Conservation (phyloP, 2,888 invertebrate species). For the Drosophila austrosaltans region DNA sequence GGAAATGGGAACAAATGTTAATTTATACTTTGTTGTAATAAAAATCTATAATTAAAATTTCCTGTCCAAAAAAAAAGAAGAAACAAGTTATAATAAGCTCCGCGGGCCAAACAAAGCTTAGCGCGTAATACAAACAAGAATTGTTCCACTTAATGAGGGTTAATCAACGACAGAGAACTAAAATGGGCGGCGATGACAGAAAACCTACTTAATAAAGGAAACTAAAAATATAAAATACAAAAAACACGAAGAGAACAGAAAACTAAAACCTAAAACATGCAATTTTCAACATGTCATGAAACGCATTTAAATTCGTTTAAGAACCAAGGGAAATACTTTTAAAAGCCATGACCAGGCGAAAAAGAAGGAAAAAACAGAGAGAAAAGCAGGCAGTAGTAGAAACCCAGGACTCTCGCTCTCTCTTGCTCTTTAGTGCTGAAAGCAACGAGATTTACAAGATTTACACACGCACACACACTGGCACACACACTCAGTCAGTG, state of each 20-base stretch:
- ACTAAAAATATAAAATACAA: constrained; percentile 39
- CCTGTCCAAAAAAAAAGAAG: background rate
- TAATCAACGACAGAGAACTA: constrained; percentile 36
- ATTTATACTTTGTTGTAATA: constrained; percentile 6
- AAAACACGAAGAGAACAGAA: constrained; percentile 12
- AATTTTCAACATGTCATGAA: constrained; percentile 68
- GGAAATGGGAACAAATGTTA: constrained; percentile 7
- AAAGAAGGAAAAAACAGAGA: constrained; percentile 6
- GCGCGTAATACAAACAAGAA: constrained; percentile 49
- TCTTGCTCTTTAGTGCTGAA: constrained; percentile 54
- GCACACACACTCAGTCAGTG: constrained; percentile 15
- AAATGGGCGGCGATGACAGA: constrained; percentile 42
- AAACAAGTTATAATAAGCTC: constrained; percentile 37
- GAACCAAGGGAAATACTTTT: constrained; percentile 61
- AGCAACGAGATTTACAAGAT: constrained; percentile 74
- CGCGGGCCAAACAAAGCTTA: constrained; percentile 29
- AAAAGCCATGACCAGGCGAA: constrained; percentile 65
- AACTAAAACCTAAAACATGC: constrained; percentile 63
- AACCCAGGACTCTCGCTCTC: constrained; percentile 8
- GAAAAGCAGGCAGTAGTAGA: background rate
- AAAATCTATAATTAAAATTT: constrained; percentile 12
- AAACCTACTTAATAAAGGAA: constrained; percentile 64
- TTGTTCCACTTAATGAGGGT: constrained; percentile 54
- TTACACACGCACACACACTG: constrained; percentile 63
- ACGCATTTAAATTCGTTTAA: constrained; percentile 69